These are phyloP conservation scores for Xanthia togata DNA, from an alignment of 2,888 invertebrate species.

Conservation along the genomic window DNA sequence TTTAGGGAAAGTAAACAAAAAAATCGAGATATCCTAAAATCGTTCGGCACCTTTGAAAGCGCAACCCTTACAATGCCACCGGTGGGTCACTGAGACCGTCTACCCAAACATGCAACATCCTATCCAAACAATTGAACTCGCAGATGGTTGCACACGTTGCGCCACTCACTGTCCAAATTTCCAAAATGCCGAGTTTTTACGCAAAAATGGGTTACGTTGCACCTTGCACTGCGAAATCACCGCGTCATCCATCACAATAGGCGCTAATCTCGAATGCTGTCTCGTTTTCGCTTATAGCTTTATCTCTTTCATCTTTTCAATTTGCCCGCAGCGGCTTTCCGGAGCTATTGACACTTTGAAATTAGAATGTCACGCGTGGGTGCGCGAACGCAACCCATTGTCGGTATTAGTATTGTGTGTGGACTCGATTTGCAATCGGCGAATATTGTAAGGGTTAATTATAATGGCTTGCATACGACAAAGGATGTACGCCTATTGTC, in stretches of 20 bases:
- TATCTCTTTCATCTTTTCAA: constrained; percentile 76
- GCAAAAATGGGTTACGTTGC: constrained; percentile 88
- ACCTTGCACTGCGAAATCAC: constrained; percentile 85
- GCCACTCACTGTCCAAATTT: constrained; percentile 81
- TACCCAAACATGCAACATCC: constrained; percentile 79
- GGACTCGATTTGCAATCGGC: constrained; percentile 75
- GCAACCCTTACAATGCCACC: constrained; percentile 79
- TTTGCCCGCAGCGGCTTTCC: constrained; percentile 79
- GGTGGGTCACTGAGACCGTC: constrained; percentile 76
- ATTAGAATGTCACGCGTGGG: constrained; percentile 88
- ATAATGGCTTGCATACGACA: constrained; percentile 65
- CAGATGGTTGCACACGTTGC: constrained; percentile 87
- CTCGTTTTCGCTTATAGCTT: constrained; percentile 71
- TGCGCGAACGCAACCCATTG: constrained; percentile 85
- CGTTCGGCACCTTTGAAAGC: constrained; percentile 78
- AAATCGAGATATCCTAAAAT: constrained; percentile 68
- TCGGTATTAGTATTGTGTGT: constrained; percentile 75
- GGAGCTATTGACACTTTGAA: constrained; percentile 86
- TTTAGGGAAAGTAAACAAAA: constrained; percentile 29
- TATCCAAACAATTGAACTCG: constrained; percentile 84
- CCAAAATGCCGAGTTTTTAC: constrained; percentile 80
- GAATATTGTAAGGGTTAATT: constrained; percentile 77
- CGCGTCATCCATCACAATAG: constrained; percentile 83
- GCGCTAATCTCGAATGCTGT: constrained; percentile 79
- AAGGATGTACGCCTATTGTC: constrained; percentile 64